Conservation (phyloP, 2,797 vertebrate genomes). For the Choloepus didactylus region DNA sequence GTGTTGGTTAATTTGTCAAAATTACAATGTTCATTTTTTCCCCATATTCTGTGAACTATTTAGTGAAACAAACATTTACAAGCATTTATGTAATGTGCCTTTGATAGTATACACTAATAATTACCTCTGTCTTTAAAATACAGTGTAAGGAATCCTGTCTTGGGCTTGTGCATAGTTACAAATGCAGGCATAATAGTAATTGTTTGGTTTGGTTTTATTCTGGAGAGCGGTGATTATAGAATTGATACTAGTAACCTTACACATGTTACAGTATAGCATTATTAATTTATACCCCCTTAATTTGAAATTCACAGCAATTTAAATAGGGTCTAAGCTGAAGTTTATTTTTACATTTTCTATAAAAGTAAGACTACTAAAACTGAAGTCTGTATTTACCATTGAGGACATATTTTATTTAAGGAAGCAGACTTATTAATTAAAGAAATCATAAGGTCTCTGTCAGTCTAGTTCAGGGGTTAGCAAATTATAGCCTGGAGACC, state of each 20-base stretch:
- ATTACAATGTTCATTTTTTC: not conserved
- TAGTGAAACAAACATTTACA: conserved; percentile 50
- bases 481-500: not conserved
- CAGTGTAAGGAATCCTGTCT: not conserved
- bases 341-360: conserved; percentile 56
- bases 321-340: conserved; percentile 34
- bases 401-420: conserved; percentile 38
- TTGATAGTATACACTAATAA: conserved; percentile 46
- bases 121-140: conserved; percentile 59
- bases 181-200: conserved; percentile 11
- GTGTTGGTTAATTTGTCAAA: conserved; percentile 28
- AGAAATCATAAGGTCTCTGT: not conserved
- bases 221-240: conserved; percentile 52
- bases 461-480: not conserved
- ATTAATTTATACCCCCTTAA: conserved; percentile 30
- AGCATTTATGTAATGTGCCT: conserved; percentile 5
- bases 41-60: conserved; percentile 25
- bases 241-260: conserved; percentile 48
- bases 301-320: conserved; percentile 56
- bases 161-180: conserved; percentile 13
- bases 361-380: conserved; percentile 41
- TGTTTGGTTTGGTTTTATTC: conserved; percentile 61
- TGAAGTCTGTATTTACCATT: not conserved
- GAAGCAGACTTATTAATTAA: not conserved
- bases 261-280: conserved; percentile 3